These are phyloP conservation scores for Cacatua alba DNA, from an alignment of 2,113 vertebrate species.

Conservation along the genomic window DNA sequence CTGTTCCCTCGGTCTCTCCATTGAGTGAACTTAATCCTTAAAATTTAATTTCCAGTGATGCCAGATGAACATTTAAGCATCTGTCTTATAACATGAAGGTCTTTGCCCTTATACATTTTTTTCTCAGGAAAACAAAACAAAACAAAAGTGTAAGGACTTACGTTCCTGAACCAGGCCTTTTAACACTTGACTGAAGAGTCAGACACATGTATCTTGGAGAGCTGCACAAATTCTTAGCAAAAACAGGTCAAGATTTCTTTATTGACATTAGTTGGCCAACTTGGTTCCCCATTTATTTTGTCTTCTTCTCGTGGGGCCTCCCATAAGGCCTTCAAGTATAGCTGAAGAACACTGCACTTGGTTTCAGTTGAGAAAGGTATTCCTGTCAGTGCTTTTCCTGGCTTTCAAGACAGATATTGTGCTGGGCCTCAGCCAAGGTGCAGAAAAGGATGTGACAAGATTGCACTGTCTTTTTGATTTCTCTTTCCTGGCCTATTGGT, in stretches of 20 bases:
- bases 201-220: not conserved
- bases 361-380: not conserved
- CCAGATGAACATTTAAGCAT: not conserved
- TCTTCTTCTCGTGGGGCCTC: not conserved
- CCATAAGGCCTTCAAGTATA: fast-evolving
- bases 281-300: not conserved
- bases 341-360: not conserved
- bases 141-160: fast-evolving
- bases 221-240: not conserved
- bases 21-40: not conserved
- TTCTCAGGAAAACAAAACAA: not conserved
- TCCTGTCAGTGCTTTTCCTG: not conserved
- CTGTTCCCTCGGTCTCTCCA: not conserved
- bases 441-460: not conserved
- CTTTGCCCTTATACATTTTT: not conserved
- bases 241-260: not conserved
- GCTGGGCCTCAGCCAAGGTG: not conserved
- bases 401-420: not conserved
- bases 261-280: not conserved
- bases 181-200: fast-evolving
- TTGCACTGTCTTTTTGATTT: not conserved
- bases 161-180: not conserved
- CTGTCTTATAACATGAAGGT: fast-evolving
- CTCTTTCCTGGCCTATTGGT: not conserved
- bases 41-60: not conserved